A percentile compares a stretch with the other conserved stretches of the same genome.
Evolutionary conservation across 2,888 invertebrate genomes (phyloP).

Genomic region (Malachius bipustulatus): DNA sequence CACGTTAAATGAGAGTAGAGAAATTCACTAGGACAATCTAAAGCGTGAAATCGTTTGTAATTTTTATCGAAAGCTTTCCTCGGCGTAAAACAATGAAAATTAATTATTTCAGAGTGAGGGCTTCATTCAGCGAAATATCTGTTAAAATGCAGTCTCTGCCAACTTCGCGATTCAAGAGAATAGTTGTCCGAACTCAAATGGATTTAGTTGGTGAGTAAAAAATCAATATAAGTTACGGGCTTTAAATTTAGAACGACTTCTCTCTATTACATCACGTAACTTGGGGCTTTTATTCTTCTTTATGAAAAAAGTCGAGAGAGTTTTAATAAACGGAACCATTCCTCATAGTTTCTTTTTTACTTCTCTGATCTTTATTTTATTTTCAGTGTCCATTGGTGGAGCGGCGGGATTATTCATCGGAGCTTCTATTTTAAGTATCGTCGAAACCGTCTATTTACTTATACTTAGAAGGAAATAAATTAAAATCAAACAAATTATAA

Average conservation of each 20-base stretch:
- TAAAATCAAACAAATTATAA: neutral
- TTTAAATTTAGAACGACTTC: neutral
- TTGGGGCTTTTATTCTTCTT: too few relatives aligned
- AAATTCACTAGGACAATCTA: too few relatives aligned
- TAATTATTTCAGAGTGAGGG: slow-evolving; percentile 18
- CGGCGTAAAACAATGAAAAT: too few relatives aligned
- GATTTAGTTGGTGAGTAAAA: slow-evolving; percentile 48
- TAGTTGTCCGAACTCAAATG: slow-evolving; percentile 47
- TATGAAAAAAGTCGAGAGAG: too few relatives aligned
- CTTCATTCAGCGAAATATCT: slow-evolving; percentile 31
- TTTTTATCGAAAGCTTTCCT: too few relatives aligned
- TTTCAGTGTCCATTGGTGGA: slow-evolving; percentile 50
- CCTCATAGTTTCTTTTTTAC: too few relatives aligned
- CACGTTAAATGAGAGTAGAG: too few relatives aligned
- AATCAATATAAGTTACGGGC: slow-evolving; percentile 10
- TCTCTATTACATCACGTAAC: too few relatives aligned
- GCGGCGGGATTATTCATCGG: slow-evolving; percentile 49
- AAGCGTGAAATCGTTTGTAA: too few relatives aligned
- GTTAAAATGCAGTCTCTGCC: slow-evolving; percentile 45
- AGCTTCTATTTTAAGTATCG: slow-evolving; percentile 45
- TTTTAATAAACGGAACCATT: too few relatives aligned
- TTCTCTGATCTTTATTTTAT: too few relatives aligned
- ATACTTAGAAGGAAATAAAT: slow-evolving; percentile 32
- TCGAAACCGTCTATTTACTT: slow-evolving; percentile 46
- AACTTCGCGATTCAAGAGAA: slow-evolving; percentile 43